phyloP scores from a whole-genome alignment of 2,113 vertebrate species.

The Hippoglossus stenolepis region DNA sequence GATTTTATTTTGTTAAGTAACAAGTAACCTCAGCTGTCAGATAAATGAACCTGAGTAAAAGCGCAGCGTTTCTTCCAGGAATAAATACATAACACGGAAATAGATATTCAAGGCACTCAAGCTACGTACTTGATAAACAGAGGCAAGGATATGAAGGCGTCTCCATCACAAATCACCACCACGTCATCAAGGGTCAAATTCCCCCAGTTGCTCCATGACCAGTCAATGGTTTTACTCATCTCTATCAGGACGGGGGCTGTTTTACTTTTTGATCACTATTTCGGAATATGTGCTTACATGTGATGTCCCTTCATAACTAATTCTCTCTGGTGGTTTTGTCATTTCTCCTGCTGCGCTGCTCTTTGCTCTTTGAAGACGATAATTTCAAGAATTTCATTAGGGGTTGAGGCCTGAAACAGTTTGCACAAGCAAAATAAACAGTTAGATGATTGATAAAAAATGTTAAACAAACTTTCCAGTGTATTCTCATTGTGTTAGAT shows the following conservation, averaged over 20 bases:
- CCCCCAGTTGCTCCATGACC: not conserved
- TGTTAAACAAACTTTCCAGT: not conserved
- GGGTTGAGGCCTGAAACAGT: not conserved
- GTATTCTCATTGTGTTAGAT: no score
- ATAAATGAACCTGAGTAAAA: not conserved
- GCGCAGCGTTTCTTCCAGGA: not conserved
- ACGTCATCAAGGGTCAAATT: not conserved
- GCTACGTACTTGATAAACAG: not conserved
- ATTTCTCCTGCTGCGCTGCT: not conserved
- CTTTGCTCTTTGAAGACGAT: not conserved
- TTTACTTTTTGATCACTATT: not conserved
- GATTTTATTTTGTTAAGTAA: no score
- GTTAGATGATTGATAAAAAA: not conserved
- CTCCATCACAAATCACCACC: not conserved
- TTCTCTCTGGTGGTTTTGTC: conserved; percentile 38
- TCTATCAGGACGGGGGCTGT: not conserved
- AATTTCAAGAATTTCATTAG: not conserved
- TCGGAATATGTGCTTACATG: conserved; percentile 22
- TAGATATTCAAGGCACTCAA: no score
- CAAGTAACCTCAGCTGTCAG: not conserved
- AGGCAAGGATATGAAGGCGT: not conserved
- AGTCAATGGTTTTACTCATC: not conserved
- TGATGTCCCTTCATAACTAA: conserved; percentile 33
- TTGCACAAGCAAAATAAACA: no score
- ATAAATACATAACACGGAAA: no score